These are phyloP conservation scores for Myotis lucifugus DNA, from an alignment of 2,113 vertebrate species.

Conservation along the genomic window DNA sequence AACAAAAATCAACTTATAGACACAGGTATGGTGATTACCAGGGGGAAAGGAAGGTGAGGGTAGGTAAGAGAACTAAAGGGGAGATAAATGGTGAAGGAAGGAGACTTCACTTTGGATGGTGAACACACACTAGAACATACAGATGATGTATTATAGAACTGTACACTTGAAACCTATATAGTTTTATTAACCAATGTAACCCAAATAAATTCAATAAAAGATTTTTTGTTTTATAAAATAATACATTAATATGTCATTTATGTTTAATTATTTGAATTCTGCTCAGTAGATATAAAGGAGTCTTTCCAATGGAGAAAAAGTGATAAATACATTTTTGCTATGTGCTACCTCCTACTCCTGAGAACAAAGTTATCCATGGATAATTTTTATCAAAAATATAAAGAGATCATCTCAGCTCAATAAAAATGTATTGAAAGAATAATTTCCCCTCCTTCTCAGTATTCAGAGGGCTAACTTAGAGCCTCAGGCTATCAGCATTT, in stretches of 20 bases:
- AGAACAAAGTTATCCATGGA: not conserved
- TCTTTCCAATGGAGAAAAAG: not conserved
- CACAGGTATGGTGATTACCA: not conserved
- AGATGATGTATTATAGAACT: not conserved
- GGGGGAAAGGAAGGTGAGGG: not conserved
- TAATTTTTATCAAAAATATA: not conserved
- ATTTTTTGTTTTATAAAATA: not conserved
- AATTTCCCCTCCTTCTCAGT: not conserved
- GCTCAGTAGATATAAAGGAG: not conserved
- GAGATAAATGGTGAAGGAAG: not conserved
- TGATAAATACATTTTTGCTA: not conserved
- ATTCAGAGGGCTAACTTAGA: conserved; percentile 54
- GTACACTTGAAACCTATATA: not conserved
- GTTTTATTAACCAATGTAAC: not conserved
- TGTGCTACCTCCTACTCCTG: not conserved
- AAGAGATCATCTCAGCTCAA: not conserved
- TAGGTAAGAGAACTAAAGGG: not conserved
- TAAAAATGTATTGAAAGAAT: not conserved
- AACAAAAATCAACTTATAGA: not conserved
- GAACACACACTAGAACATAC: not conserved
- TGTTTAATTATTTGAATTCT: conserved; percentile 42
- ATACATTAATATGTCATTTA: not conserved
- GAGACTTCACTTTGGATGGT: not conserved
- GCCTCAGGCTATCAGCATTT: not conserved
- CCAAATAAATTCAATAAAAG: not conserved